phyloP scores from a whole-genome alignment of 2,888 invertebrate genomes.

The Boloria selene region DNA sequence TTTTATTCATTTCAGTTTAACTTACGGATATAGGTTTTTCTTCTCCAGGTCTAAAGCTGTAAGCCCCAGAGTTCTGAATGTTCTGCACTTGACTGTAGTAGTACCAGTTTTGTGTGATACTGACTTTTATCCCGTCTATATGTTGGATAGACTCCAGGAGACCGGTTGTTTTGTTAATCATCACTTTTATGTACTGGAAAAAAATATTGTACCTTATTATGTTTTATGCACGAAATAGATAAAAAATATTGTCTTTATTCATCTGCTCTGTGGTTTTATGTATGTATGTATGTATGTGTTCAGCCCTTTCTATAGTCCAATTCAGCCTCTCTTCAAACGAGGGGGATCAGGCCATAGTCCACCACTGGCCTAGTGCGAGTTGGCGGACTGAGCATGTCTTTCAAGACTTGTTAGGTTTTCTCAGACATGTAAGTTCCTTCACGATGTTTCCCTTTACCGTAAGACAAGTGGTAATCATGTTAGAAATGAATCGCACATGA shows the following conservation, averaged over 20 bases:
- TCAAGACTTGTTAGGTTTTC: no score
- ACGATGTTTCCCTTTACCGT: no score
- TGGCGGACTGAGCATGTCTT: no score
- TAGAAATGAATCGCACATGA: no score
- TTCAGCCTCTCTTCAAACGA: no score
- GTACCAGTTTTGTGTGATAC: slow-evolving; percentile 74
- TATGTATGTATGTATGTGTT: neutral
- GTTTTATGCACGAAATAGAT: no score
- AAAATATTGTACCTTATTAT: neutral
- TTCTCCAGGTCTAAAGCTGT: slow-evolving; percentile 82
- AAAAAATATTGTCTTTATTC: no score
- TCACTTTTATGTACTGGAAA: slow-evolving; percentile 66
- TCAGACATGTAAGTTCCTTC: no score
- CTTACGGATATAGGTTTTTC: slow-evolving; percentile 59
- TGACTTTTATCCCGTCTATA: slow-evolving; percentile 60
- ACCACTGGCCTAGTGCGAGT: no score
- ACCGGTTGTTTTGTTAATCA: slow-evolving; percentile 62
- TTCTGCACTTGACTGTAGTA: slow-evolving; percentile 77
- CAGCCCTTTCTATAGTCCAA: neutral
- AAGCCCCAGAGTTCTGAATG: slow-evolving; percentile 85
- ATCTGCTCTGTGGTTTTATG: no score
- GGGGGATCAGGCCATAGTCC: no score
- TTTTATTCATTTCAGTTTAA: neutral
- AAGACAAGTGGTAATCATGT: no score
- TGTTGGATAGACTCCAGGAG: slow-evolving; percentile 67